Percentiles rank a stretch among this genome's conserved stretches.
Conservation (phyloP, 2,888 invertebrate genomes). For the Papilio elwesi region DNA sequence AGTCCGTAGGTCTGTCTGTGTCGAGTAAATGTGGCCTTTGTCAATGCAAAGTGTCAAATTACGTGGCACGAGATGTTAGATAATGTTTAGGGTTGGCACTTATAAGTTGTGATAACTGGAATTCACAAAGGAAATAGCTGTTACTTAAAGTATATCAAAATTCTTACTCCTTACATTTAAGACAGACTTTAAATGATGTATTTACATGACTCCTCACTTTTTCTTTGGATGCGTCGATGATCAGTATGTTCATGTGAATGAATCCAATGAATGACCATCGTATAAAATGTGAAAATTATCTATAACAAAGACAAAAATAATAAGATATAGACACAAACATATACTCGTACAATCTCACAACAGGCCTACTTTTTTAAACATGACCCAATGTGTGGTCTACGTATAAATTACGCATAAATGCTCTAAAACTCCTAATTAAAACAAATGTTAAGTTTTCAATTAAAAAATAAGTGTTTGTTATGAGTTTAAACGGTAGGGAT, state of each 20-base stretch:
- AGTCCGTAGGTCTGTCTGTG: slow-evolving; percentile 63
- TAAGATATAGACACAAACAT: not conserved
- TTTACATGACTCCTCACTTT: too few species aligned
- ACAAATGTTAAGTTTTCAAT: not conserved
- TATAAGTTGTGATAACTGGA: not conserved
- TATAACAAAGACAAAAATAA: not conserved
- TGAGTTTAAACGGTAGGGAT: not conserved
- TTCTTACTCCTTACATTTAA: too few species aligned
- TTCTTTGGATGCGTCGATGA: too few species aligned
- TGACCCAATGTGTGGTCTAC: too few species aligned
- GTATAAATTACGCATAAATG: too few species aligned
- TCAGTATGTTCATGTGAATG: too few species aligned
- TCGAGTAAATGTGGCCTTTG: slow-evolving; percentile 81
- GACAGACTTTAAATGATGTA: too few species aligned
- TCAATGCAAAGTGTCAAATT: slow-evolving; percentile 83
- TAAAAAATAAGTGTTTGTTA: not conserved
- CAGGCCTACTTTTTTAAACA: too few species aligned
- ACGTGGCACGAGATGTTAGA: slow-evolving; percentile 80
- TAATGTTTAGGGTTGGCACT: slow-evolving; percentile 68
- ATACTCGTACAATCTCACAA: not conserved
- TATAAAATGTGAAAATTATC: too few species aligned
- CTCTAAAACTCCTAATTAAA: too few species aligned
- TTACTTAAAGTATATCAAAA: too few species aligned
- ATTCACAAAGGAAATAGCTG: not conserved
- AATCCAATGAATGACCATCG: too few species aligned